Base-by-base conservation (phyloP, 2,888 invertebrate genomes). In the Nomada goodeniana region DNA sequence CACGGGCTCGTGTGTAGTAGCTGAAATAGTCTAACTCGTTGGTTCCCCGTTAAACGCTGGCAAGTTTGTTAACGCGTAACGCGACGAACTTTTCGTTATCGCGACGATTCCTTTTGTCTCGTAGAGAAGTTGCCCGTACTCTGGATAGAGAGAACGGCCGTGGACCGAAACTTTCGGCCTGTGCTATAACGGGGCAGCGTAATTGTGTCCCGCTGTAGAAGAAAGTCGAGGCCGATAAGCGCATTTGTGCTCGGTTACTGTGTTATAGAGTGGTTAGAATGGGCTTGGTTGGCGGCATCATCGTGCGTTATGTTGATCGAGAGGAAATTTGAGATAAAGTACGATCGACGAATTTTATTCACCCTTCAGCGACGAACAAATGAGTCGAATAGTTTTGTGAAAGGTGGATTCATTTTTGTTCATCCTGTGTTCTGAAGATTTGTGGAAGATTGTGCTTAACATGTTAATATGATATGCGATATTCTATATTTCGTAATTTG, bases 51-150 rank as follows among this genome's bases (percentile, higher is more conserved):
- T 68, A 42, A 60, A 47, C 23, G 36, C 4, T 42, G 18, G 36
- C 36, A 26, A 44, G 36, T 63, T 73, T 57, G 71, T 60, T 69
- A 76, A 76, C 73, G 29, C 76, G 71, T 42, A 63, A 74, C 69
- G 26, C 67, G 53, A 36, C 55, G 23, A 76, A 82, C 71, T 82
- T 82, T 82, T 78, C 78, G 65, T 78, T 55, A 81, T 73, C 29
- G 15, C 18, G 50, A 60, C 36, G 53, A 75, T 67, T 52, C 65
- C 65, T 65, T 29, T 65, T 52, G 65, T 65, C n/a, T n/a, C n/a
- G 10, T 13, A n/a, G 26, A 2, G 26, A 50, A 18, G 50, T 29
- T 11, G 50, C 26, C 26, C 11, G 9, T 47, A 47, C 47, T 47
- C 36, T 36, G 36, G 36, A 36, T 36, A 36, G 36, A 7, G 36